Evolutionary conservation across 92 coral and sea anemone species (phyloP).

Genomic region (Ricordea florida): DNA sequence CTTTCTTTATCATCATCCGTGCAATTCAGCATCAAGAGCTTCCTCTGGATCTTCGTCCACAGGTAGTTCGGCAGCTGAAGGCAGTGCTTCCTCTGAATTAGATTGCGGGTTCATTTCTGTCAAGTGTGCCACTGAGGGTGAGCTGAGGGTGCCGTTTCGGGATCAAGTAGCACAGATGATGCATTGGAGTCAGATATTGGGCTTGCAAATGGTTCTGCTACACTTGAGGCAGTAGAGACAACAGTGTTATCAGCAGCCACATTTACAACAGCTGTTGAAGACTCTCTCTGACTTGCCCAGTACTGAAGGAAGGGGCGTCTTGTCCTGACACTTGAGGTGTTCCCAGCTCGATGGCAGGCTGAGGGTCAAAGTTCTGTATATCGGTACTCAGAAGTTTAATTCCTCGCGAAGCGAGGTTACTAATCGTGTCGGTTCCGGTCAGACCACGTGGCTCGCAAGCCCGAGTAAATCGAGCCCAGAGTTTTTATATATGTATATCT

Average conservation of each 20-base stretch:
- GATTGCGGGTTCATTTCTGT: constrained; percentile 24
- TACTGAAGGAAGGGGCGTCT: constrained; percentile 22
- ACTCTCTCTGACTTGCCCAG: neutral
- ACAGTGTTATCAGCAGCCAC: neutral
- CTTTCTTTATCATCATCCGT: constrained; percentile 23
- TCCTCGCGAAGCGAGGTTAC: too few species aligned
- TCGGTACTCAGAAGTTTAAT: constrained; percentile 34
- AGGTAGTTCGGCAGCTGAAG: constrained; percentile 16
- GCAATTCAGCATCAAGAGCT: constrained; percentile 22
- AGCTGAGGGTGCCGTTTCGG: constrained; percentile 12
- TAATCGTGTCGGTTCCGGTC: too few species aligned
- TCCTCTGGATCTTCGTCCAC: neutral
- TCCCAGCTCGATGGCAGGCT: constrained; percentile 53
- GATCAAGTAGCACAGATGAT: constrained; percentile 13
- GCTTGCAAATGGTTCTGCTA: neutral
- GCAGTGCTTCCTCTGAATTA: constrained; percentile 15
- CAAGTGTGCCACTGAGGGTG: constrained; percentile 5
- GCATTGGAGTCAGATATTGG: constrained; percentile 8
- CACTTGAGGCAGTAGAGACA: constrained; percentile 2
- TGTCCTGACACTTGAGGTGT: constrained; percentile 19
- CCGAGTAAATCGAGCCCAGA: too few species aligned
- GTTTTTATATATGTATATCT: too few species aligned
- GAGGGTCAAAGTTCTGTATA: constrained; percentile 44
- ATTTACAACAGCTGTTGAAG: constrained; percentile 26
- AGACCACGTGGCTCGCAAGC: too few species aligned